These are phyloP conservation scores for Drepana falcataria DNA, from an alignment of 2,888 invertebrate genomes.

Conservation along the genomic window DNA sequence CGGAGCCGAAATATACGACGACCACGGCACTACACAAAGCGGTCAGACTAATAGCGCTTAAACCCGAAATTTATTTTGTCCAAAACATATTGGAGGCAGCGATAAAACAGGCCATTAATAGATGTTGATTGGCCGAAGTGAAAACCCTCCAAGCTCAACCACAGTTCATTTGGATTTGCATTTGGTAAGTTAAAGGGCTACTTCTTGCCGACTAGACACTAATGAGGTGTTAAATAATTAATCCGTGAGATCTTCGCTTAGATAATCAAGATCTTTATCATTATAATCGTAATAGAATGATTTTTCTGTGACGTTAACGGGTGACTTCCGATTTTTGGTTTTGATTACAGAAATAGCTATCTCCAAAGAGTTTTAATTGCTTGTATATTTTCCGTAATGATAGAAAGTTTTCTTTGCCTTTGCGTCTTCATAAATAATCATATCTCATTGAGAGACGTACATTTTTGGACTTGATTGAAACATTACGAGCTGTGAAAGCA, in stretches of 20 bases:
- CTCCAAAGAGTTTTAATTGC: constrained; percentile 33
- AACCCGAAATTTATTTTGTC: constrained; percentile 54
- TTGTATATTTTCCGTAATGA: constrained; percentile 30
- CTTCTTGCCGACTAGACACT: constrained; percentile 45
- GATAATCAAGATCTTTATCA: constrained; percentile 56
- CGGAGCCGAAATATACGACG: constrained; percentile 54
- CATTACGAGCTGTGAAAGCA: constrained; percentile 62
- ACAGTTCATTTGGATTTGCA: constrained; percentile 64
- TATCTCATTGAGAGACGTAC: constrained; percentile 13
- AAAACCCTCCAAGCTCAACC: constrained; percentile 48
- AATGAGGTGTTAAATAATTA: constrained; percentile 74
- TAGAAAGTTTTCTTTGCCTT: constrained; percentile 27
- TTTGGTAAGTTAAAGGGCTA: constrained; percentile 56
- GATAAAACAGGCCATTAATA: constrained; percentile 47
- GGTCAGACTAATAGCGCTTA: constrained; percentile 45
- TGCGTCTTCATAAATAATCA: constrained; percentile 1
- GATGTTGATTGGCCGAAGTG: constrained; percentile 55
- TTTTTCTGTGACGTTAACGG: constrained; percentile 48
- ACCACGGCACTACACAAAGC: constrained; percentile 44
- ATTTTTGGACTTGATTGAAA: constrained; percentile 54
- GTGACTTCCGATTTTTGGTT: constrained; percentile 53
- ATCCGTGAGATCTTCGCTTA: constrained; percentile 54
- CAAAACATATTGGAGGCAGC: constrained; percentile 39
- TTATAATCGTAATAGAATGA: constrained; percentile 46
- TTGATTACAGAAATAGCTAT: constrained; percentile 23